Evolutionary conservation across 2,113 vertebrate species (phyloP).

Genomic region (pig (Sus scrofa)): T2T-Sscrofa CM000812.6:218548001-218548500

Average conservation of each 20-base stretch:
- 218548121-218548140: conserved; percentile 1
- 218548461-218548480: background rate
- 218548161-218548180: background rate
- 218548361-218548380: background rate
- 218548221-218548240: background rate
- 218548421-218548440: background rate
- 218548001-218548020: conserved; percentile 35
- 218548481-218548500: background rate
- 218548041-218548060: no score
- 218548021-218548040: no score
- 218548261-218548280: background rate
- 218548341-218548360: background rate
- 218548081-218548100: background rate
- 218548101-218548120: background rate
- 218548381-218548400: background rate
- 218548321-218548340: conserved; percentile 21
- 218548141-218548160: background rate
- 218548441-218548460: background rate
- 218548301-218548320: background rate
- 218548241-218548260: background rate
- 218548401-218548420: background rate
- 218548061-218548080: conserved; percentile 19
- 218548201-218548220: background rate
- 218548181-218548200: background rate
- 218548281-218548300: background rate